Evolutionary conservation across 2,888 invertebrate species (phyloP).

Genomic region (Pterostichus madidus): DNA sequence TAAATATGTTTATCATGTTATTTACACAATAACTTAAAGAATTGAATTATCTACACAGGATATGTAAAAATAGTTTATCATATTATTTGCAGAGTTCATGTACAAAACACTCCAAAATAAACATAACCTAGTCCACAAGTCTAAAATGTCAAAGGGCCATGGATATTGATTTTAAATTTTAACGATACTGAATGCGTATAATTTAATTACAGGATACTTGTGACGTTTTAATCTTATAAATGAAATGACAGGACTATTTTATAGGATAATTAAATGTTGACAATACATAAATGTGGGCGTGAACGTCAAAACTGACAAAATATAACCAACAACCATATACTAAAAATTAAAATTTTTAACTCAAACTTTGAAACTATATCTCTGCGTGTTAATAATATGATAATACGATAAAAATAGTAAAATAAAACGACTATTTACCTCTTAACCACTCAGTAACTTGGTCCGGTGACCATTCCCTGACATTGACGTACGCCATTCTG

Average conservation of each 20-base stretch:
- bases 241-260: conserved; percentile 18
- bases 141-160: conserved; percentile 66
- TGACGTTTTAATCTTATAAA: conserved; percentile 15
- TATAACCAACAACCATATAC: conserved; percentile 54
- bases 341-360: conserved; percentile 2
- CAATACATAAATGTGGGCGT: conserved; percentile 65
- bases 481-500: conserved; percentile 89
- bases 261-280: conserved; percentile 35
- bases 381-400: conserved; percentile 26
- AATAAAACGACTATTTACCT: conserved; percentile 79
- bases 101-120: conserved; percentile 60
- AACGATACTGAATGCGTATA: conserved; percentile 30
- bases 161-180: conserved; percentile 65
- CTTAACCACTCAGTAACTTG: conserved; percentile 95
- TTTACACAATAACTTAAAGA: conserved; percentile 60
- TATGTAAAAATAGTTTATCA: conserved; percentile 61
- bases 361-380: conserved; percentile 20
- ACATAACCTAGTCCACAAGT: conserved; percentile 57
- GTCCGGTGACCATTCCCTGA: conserved; percentile 93
- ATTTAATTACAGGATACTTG: conserved; percentile 45
- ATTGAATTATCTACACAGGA: conserved; percentile 55
- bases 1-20: conserved; percentile 68
- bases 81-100: conserved; percentile 68
- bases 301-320: conserved; percentile 62
- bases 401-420: conserved; percentile 62